These are phyloP conservation scores for Kryphioiulus occultus DNA, from an alignment of 2,888 invertebrate species.

Conservation along the genomic window DNA sequence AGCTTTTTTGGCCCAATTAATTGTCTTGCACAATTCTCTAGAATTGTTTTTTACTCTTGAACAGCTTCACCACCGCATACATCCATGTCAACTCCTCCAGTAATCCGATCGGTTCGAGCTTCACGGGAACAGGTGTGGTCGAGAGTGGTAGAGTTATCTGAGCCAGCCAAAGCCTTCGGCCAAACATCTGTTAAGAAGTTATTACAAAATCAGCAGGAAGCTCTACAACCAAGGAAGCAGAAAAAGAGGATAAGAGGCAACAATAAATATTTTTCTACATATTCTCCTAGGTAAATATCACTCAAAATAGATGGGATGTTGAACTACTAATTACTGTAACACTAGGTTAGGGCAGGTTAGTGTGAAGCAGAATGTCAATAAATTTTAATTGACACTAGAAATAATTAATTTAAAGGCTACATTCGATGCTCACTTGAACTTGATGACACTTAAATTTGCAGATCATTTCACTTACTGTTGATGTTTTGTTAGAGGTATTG, in stretches of 20 bases:
- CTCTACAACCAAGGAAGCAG: background rate
- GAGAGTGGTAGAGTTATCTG: background rate
- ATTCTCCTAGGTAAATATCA: conserved; percentile 40
- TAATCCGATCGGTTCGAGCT: background rate
- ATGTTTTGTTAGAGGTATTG: too few species aligned
- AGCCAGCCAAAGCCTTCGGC: background rate
- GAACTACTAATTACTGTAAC: background rate
- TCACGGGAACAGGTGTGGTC: background rate
- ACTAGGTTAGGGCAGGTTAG: background rate
- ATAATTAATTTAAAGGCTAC: background rate
- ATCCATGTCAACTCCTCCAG: background rate
- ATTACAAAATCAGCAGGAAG: background rate
- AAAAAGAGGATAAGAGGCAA: conserved; percentile 39
- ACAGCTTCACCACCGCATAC: background rate
- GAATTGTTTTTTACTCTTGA: background rate
- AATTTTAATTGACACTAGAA: too few species aligned
- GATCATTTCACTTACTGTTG: too few species aligned
- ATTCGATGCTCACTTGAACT: background rate
- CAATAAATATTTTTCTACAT: conserved; percentile 46
- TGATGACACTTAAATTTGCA: background rate
- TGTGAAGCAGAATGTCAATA: too few species aligned
- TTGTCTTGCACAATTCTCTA: background rate
- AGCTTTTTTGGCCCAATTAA: background rate
- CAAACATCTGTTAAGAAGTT: background rate
- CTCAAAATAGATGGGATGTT: background rate